These are phyloP conservation scores for Scomber scombrus DNA, from an alignment of 2,113 vertebrate genomes.

Conservation along the genomic window DNA sequence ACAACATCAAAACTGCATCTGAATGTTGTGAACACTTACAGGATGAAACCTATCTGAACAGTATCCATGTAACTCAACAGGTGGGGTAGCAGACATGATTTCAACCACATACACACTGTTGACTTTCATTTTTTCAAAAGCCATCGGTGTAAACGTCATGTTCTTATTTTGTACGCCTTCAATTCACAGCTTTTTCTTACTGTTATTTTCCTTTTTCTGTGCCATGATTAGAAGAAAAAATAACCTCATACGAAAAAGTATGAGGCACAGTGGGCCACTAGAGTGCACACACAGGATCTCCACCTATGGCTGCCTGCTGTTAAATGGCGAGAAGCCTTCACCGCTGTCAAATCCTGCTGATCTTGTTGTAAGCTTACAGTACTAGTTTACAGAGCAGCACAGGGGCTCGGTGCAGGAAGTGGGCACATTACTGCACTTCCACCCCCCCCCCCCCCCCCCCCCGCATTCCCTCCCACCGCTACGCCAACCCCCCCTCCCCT, in stretches of 20 bases:
- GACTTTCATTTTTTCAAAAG: conserved; percentile 49
- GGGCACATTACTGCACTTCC: conserved; percentile 83
- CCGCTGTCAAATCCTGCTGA: conserved; percentile 71
- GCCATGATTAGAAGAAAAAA: conserved; percentile 1
- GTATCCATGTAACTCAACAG: conserved; percentile 10
- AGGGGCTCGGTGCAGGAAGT: conserved; percentile 86
- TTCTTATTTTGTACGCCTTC: conserved; percentile 9
- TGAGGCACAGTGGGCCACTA: conserved; percentile 69
- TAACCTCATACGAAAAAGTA: conserved; percentile 24
- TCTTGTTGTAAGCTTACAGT: conserved; percentile 70
- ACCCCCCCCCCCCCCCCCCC: conserved; percentile 61
- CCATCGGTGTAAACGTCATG: conserved; percentile 9
- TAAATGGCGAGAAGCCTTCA: conserved; percentile 65
- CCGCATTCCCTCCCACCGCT: conserved; percentile 49
- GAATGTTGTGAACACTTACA: not conserved
- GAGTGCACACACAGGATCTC: conserved; percentile 64
- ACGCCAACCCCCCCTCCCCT: conserved; percentile 60
- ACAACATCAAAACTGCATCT: too few relatives aligned
- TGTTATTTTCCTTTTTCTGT: conserved; percentile 1
- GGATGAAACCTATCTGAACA: conserved; percentile 21
- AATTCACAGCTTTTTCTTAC: not conserved
- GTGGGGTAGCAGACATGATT: conserved; percentile 23
- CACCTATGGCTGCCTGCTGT: conserved; percentile 79
- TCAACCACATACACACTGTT: not conserved
- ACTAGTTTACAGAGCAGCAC: conserved; percentile 74